These are phyloP conservation scores for Heteronetta atricapilla DNA, from an alignment of 2,113 vertebrate genomes.

Conservation along the genomic window DNA sequence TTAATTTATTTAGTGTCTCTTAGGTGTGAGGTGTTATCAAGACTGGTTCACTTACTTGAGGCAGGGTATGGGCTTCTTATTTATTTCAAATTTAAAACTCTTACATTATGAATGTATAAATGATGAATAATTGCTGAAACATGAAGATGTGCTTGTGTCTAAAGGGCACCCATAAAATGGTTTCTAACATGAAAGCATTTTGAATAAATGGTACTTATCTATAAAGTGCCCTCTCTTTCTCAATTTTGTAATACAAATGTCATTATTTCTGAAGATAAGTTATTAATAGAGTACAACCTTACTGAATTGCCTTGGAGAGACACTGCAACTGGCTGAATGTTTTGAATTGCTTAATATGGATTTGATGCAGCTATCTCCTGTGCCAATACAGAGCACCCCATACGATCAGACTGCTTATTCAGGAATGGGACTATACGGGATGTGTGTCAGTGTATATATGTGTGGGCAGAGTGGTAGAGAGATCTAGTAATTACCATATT, in stretches of 20 bases:
- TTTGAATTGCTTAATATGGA: neutral
- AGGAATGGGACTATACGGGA: neutral
- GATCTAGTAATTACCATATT: neutral
- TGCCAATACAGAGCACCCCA: neutral
- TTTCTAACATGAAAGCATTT: neutral
- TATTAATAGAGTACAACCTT: conserved; percentile 9
- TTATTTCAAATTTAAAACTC: neutral
- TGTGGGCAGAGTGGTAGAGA: neutral
- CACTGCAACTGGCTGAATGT: neutral
- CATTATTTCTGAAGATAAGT: conserved; percentile 27
- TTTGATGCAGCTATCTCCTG: neutral
- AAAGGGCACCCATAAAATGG: conserved; percentile 27
- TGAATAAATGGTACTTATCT: conserved; percentile 36
- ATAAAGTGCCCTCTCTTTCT: conserved; percentile 16
- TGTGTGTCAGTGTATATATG: rapidly evolving
- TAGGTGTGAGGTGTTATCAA: neutral
- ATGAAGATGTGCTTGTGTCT: neutral
- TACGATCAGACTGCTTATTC: neutral
- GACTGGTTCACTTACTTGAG: neutral
- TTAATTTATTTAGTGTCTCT: conserved; percentile 27
- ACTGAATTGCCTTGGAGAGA: neutral
- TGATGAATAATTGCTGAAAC: conserved; percentile 10
- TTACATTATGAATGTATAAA: neutral
- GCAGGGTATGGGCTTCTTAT: neutral
- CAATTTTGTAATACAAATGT: neutral